Conservation (phyloP, 2,888 invertebrate genomes). For the Meandrusa payeni region DNA sequence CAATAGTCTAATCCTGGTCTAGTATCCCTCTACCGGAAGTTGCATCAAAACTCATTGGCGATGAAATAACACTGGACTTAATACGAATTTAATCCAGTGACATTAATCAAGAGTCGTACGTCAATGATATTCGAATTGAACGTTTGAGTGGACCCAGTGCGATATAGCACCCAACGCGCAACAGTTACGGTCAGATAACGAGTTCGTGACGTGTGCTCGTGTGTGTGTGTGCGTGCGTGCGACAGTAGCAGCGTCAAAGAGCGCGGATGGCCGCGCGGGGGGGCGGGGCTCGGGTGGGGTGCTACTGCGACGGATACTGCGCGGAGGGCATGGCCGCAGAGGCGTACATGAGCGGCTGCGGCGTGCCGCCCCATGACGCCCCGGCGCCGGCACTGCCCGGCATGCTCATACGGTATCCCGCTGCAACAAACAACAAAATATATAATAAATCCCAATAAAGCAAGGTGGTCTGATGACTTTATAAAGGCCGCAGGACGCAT, state of each 20-base stretch:
- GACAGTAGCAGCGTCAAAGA: slow-evolving; percentile 12
- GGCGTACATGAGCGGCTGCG: slow-evolving; percentile 85
- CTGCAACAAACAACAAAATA: slow-evolving; percentile 49
- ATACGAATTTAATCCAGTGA: too few relatives aligned
- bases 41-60: too few relatives aligned
- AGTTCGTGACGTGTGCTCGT: neutral
- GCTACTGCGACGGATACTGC: slow-evolving; percentile 93
- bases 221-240: neutral
- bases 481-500: too few relatives aligned
- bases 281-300: slow-evolving; percentile 27
- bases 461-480: too few relatives aligned
- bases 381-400: slow-evolving; percentile 75
- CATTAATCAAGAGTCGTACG: too few relatives aligned
- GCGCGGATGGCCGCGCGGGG: slow-evolving; percentile 12
- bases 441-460: too few relatives aligned
- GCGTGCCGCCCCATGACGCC: slow-evolving; percentile 77
- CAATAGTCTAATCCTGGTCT: too few relatives aligned
- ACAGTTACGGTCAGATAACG: neutral
- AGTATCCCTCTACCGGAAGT: too few relatives aligned
- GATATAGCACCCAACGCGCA: too few relatives aligned
- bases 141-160: too few relatives aligned
- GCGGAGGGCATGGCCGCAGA: slow-evolving; percentile 89
- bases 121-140: too few relatives aligned
- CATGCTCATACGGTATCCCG: slow-evolving; percentile 84
- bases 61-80: too few relatives aligned